Percentiles rank a stretch among this genome's conserved stretches.
phyloP scores from a whole-genome alignment of 2,113 vertebrate genomes.

The Anarrhichthys ocellatus region DNA sequence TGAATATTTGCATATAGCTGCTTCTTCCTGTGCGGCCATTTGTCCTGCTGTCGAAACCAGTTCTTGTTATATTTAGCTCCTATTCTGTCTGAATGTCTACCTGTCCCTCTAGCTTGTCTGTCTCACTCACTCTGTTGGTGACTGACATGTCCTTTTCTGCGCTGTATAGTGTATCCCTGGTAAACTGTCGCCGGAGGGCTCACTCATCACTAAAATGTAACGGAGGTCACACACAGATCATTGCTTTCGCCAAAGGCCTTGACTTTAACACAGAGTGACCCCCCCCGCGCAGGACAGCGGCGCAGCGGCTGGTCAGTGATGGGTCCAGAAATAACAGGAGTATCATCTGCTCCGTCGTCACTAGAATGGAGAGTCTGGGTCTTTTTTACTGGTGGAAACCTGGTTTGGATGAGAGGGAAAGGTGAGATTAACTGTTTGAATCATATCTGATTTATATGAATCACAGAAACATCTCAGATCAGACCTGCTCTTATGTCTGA shows the following conservation, averaged over 20 bases:
- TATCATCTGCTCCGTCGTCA: conserved; percentile 46
- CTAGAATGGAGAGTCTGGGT: background rate
- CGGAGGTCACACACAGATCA: conserved; percentile 77
- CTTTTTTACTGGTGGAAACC: conserved; percentile 13
- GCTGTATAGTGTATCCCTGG: conserved; percentile 61
- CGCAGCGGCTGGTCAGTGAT: conserved; percentile 37
- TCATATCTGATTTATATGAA: background rate
- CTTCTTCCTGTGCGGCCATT: conserved; percentile 34
- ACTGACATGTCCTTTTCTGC: conserved; percentile 65
- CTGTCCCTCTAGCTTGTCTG: conserved; percentile 52
- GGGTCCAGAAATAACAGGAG: conserved; percentile 50
- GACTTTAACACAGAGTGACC: conserved; percentile 69
- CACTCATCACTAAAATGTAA: conserved; percentile 67
- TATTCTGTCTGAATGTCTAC: conserved; percentile 42
- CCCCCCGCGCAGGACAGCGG: conserved; percentile 25
- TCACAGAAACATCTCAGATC: background rate
- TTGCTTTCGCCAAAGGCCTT: conserved; percentile 64
- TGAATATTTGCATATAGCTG: conserved; percentile 17
- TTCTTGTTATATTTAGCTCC: conserved; percentile 41
- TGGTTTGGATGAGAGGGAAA: conserved; percentile 2
- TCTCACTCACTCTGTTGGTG: conserved; percentile 45
- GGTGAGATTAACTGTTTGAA: background rate
- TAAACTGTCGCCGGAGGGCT: conserved; percentile 66
- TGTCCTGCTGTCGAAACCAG: conserved; percentile 48
- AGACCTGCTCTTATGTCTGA: background rate